Conservation (phyloP, 2,113 vertebrate genomes). For the Thermophis baileyi region DNA sequence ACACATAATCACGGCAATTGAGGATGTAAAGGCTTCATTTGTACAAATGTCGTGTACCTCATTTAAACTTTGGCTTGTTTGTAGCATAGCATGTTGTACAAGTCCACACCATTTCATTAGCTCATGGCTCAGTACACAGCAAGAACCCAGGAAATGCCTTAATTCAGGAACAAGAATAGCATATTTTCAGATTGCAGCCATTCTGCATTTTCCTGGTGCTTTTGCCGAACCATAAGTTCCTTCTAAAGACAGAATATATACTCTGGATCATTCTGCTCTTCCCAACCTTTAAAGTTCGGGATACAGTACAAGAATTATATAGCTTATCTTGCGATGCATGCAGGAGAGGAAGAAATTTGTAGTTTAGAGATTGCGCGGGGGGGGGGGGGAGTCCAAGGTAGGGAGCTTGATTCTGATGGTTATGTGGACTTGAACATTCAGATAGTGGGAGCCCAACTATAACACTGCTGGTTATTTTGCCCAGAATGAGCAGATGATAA, state of each 20-base stretch:
- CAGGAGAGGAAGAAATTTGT: too few relatives aligned
- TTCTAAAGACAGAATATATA: too few relatives aligned
- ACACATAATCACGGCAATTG: background rate
- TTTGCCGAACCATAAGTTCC: background rate
- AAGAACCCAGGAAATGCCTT: background rate
- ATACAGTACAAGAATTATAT: background rate
- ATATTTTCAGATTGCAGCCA: background rate
- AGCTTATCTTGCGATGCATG: background rate
- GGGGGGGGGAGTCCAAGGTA: background rate
- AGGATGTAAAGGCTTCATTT: background rate
- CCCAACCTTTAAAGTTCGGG: background rate
- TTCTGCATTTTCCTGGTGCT: background rate
- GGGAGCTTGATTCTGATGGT: background rate
- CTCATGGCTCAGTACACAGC: background rate
- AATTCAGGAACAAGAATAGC: background rate
- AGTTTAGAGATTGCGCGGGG: background rate
- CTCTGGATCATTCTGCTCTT: background rate
- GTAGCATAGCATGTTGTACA: background rate
- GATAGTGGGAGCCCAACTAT: background rate
- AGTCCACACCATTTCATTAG: background rate
- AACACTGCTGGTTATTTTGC: rapidly evolving
- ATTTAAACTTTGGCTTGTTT: background rate
- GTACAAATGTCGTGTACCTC: background rate
- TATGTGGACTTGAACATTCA: background rate
- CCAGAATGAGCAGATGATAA: rapidly evolving